Percentiles rank a stretch among this genome's conserved stretches.
Evolutionary conservation across 2,113 vertebrate genomes (phyloP).

Genomic region (Leptodactylus fuscus): DNA sequence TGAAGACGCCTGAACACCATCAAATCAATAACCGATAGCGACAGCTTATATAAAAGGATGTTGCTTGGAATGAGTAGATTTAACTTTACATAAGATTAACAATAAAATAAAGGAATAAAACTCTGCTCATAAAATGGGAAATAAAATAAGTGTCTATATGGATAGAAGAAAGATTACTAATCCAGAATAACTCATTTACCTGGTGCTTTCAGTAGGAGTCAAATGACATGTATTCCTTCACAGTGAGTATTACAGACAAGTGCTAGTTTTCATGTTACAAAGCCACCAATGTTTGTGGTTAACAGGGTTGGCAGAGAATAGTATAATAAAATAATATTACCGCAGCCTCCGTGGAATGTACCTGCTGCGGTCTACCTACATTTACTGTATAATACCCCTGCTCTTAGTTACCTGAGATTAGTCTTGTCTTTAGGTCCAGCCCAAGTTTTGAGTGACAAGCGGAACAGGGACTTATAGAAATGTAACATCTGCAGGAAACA

Average conservation of each 20-base stretch:
- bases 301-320: not conserved
- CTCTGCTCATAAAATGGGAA: not conserved
- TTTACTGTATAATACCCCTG: not conserved
- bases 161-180: not conserved
- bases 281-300: not conserved
- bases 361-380: too few species aligned
- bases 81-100: not conserved
- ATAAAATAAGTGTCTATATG: not conserved
- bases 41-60: too few species aligned
- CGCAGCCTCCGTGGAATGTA: not conserved
- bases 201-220: not conserved
- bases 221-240: not conserved
- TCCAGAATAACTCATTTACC: not conserved
- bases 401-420: not conserved
- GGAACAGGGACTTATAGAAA: too few species aligned
- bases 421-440: constrained; percentile 23
- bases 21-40: too few species aligned
- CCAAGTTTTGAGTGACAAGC: not conserved
- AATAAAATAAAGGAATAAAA: not conserved
- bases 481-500: too few species aligned
- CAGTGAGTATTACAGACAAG: not conserved
- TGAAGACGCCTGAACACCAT: not conserved
- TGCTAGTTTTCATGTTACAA: not conserved
- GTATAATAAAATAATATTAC: not conserved
- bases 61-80: too few species aligned